Percentiles rank a stretch among this genome's conserved stretches.
Conservation (phyloP, 2,888 invertebrate genomes). For the Uloborus plumipes region DNA sequence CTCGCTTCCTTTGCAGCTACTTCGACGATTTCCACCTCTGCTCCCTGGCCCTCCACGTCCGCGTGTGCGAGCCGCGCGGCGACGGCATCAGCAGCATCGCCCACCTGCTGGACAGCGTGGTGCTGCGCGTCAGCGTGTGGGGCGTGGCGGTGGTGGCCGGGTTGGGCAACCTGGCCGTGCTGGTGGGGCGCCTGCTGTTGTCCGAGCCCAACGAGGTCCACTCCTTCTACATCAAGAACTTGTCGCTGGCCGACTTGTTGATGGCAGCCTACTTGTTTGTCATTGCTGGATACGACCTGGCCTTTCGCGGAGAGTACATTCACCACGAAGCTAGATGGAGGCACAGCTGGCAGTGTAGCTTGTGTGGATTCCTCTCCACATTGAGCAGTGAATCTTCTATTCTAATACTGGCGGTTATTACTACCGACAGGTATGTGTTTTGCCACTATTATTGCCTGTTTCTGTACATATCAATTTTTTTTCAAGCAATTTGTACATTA, state of each 20-base stretch:
- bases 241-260: conserved; percentile 77
- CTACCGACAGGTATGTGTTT: conserved; percentile 74
- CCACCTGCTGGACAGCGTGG: conserved; percentile 76
- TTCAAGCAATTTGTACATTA: no score
- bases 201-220: conserved; percentile 76
- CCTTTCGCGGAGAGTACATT: conserved; percentile 76
- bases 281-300: conserved; percentile 75
- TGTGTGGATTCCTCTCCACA: conserved; percentile 77
- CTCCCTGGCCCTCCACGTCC: conserved; percentile 74
- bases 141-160: conserved; percentile 76
- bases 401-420: conserved; percentile 76
- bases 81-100: conserved; percentile 77
- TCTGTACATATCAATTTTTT: no score
- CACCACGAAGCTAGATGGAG: conserved; percentile 77
- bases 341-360: conserved; percentile 75
- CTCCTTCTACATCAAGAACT: conserved; percentile 77
- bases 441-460: no score
- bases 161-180: conserved; percentile 76
- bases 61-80: conserved; percentile 76
- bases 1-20: conserved; percentile 72
- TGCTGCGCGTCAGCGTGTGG: conserved; percentile 75
- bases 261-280: conserved; percentile 78
- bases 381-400: conserved; percentile 78
- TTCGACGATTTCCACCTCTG: conserved; percentile 77
- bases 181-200: conserved; percentile 75